Conservation (phyloP, 2,797 vertebrate genomes). For the Euthynnus affinis region DNA sequence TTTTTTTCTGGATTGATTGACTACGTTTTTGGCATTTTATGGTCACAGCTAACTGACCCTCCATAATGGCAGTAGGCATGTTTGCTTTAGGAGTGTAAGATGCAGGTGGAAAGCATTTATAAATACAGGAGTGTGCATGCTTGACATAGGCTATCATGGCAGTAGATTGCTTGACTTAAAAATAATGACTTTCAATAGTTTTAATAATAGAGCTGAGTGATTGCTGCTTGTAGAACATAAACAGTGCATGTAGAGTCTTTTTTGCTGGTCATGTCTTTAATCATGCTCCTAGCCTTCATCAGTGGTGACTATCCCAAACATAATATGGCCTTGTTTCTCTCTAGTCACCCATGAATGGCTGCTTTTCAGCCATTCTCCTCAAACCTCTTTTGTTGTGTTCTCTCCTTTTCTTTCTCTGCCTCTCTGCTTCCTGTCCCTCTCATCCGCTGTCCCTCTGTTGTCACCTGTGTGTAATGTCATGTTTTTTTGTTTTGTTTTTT, state of each 20-base stretch:
- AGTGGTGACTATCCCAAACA: constrained; percentile 61
- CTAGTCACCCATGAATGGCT: constrained; percentile 76
- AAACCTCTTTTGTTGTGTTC: constrained; percentile 59
- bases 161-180: constrained; percentile 27
- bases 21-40: background rate
- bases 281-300: constrained; percentile 58
- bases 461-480: constrained; percentile 75
- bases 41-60: background rate
- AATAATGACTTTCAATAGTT: constrained; percentile 41
- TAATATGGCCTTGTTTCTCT: constrained; percentile 79
- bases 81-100: background rate
- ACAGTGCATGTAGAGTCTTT: constrained; percentile 43
- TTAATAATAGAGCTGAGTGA: constrained; percentile 54
- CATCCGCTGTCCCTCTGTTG: constrained; percentile 32
- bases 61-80: background rate
- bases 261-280: constrained; percentile 56
- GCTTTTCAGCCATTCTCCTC: constrained; percentile 73
- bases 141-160: constrained; percentile 4
- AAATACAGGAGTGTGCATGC: constrained; percentile 26
- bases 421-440: constrained; percentile 13
- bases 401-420: constrained; percentile 29
- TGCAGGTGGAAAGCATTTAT: constrained; percentile 13
- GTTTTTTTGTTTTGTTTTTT: constrained; percentile 73
- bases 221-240: constrained; percentile 51
- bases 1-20: background rate